Conservation (phyloP, 2,797 vertebrate species). For the Lagodon rhomboides region DNA sequence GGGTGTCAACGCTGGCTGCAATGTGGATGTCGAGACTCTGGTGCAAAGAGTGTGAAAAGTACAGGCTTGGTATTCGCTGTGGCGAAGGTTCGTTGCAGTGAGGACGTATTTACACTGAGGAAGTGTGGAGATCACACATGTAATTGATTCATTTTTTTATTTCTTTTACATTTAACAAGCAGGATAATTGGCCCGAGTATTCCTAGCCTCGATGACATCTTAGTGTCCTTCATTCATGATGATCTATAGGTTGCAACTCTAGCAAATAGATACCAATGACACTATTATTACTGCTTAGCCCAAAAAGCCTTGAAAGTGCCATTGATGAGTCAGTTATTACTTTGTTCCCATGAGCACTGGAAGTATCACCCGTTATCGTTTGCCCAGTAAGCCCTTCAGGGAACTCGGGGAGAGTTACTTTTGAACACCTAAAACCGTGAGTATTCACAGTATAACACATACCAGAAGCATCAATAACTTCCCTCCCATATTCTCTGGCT, state of each 20-base stretch:
- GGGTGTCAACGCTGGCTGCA: conserved; percentile 6
- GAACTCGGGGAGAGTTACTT: background rate
- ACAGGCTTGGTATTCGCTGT: background rate
- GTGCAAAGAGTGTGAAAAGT: conserved; percentile 14
- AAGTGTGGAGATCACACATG: background rate
- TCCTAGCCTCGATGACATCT: too few relatives aligned
- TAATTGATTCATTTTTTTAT: background rate
- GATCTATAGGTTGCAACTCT: too few relatives aligned
- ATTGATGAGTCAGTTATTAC: too few relatives aligned
- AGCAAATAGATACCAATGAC: too few relatives aligned
- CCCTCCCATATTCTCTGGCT: background rate
- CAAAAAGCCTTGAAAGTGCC: too few relatives aligned
- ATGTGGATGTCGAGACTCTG: background rate
- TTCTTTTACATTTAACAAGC: background rate
- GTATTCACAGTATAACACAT: background rate
- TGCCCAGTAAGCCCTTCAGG: too few relatives aligned
- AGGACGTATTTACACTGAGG: background rate
- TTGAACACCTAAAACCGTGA: background rate
- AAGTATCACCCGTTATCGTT: too few relatives aligned
- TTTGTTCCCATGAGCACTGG: too few relatives aligned
- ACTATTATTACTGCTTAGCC: too few relatives aligned
- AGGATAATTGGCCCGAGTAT: background rate
- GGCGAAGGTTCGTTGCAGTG: background rate
- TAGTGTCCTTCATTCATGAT: too few relatives aligned
- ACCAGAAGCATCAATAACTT: background rate